Evolutionary conservation across 2,797 vertebrate species (phyloP), one percentile per base, ranked within the genome.

Genomic region (Sebastes minor): DNA sequence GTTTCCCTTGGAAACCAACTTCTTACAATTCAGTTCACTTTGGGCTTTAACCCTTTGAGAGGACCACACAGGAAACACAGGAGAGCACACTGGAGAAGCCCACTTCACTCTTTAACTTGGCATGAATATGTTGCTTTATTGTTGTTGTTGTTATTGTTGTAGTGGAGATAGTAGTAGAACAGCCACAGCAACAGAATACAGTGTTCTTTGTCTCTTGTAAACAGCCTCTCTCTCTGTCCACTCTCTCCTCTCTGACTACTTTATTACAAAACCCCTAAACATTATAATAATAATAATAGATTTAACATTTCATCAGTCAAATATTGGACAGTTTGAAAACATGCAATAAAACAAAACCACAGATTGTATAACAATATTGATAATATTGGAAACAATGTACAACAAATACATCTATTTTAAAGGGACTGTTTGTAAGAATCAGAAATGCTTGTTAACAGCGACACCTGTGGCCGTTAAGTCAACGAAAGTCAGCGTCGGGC

Each of bases 1-100:
- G 96, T 97, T 94, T 96, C 96, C 96, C 96, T 95, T 96, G 96
- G 96, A 96, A 96, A 97, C 96, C 96, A 96, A 97, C 95, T 97
- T 96, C 96, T 97, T 96, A 96, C 95, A 95, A 96, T 96, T 95
- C 96, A 95, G 95, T 97, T 96, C 96, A 96, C 95, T 97, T 96
- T 95, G 95, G 94, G 92, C 90, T 96, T 95, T 96, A 97, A 97
- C 96, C 95, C 96, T 92, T 96, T 90, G 89, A 93, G 91, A 57
- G 92, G 91, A 92, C 92, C 91, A 90, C 92, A 93, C 93, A 91
- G 76, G 81, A 91, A 90, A 93, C 89, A 80, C 71, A 25, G 80
- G 52, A 1, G 70, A 75, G 76, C 82, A 84, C 84, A 38, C 32
- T 52, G 75, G 84, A 89, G 65, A 61, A 80, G 57, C 42, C 64